Base-by-base conservation (phyloP, 2,113 vertebrate species). In the Eudyptes chrysolophus region DNA sequence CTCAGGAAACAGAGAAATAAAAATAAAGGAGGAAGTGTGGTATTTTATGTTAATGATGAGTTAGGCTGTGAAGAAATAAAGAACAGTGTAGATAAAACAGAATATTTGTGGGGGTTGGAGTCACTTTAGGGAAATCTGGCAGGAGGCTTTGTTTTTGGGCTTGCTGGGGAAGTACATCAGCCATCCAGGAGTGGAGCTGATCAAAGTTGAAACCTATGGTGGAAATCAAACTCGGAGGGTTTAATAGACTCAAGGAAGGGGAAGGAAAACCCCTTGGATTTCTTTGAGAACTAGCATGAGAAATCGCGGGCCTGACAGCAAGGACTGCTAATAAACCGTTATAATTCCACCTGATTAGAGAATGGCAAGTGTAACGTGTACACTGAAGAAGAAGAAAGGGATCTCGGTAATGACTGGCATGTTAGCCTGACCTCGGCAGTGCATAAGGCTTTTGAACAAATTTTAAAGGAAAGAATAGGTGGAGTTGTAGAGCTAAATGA, bases 271-370 rank as follows among this genome's bases (percentile, higher is more conserved):
- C 74, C 82, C 34, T 82, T 87, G 77, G 44, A 60, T 95, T 92
- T 93, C 94, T 97, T 90, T 97, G 92, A 94, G 82, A 89, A 32
- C 42, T 80, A 72, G 71, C 85, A 86, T 74, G 85, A 94, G 94
- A 94, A 96, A 90, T 87, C 3, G 16, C 6, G 7, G 94, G 87
- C 74, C 92, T 92, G 92, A 90, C 68, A 69, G 62, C 85, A 62
- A 93, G 92, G 66, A 57, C 87, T 95, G 95, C 79, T 96, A 97
- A 97, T 97, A 97, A 97, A 95, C 75, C 1, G 4, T 92, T 93
- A 85, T 96, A 94, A 96, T 96, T 97, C 95, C 71, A 93, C 51
- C 75, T 94, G 95, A 97, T 97, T 96, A 96, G 90, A 92, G 96
- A 80, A 92, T 83, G 82, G 95, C 92, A 90, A 94, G 95, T 86